These are phyloP conservation scores for Globodera ellingtonae DNA, from an alignment of 1,140 invertebrate species.

Conservation along the genomic window DNA sequence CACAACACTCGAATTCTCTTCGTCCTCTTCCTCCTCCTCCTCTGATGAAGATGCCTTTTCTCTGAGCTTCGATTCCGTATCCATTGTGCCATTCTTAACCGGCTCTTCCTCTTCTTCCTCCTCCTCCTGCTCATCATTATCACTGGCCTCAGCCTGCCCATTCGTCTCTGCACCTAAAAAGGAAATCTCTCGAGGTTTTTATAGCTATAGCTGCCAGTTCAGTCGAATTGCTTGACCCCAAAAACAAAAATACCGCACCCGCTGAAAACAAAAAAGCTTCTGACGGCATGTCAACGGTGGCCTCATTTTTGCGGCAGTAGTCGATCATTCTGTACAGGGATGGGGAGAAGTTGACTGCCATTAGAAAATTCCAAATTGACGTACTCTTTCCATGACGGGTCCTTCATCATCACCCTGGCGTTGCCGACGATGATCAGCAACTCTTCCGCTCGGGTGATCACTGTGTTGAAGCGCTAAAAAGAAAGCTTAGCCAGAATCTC, in stretches of 20 bases:
- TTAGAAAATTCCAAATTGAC: background rate
- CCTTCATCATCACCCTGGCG: conserved; percentile 11
- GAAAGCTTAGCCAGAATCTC: background rate
- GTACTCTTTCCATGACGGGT: conserved; percentile 20
- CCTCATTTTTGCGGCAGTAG: conserved; percentile 13
- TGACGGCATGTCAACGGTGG: conserved; percentile 5
- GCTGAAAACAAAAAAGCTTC: background rate
- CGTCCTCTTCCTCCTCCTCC: conserved; percentile 7
- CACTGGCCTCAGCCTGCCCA: background rate
- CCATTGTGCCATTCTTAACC: background rate
- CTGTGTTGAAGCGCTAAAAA: conserved; percentile 46
- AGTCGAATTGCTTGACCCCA: too few relatives aligned
- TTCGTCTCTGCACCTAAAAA: background rate
- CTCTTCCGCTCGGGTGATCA: conserved; percentile 37
- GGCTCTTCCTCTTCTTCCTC: background rate
- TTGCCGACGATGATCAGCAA: conserved; percentile 40
- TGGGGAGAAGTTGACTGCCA: background rate
- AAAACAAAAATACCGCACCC: background rate
- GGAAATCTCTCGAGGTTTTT: background rate
- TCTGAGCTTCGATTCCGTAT: background rate
- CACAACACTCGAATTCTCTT: background rate
- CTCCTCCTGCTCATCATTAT: background rate
- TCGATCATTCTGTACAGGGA: conserved; percentile 12
- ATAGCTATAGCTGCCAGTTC: background rate
- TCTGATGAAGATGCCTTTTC: conserved; percentile 3